These are phyloP conservation scores for Hypomecis atomaria DNA, from an alignment of 2,888 invertebrate genomes.

Conservation along the genomic window DNA sequence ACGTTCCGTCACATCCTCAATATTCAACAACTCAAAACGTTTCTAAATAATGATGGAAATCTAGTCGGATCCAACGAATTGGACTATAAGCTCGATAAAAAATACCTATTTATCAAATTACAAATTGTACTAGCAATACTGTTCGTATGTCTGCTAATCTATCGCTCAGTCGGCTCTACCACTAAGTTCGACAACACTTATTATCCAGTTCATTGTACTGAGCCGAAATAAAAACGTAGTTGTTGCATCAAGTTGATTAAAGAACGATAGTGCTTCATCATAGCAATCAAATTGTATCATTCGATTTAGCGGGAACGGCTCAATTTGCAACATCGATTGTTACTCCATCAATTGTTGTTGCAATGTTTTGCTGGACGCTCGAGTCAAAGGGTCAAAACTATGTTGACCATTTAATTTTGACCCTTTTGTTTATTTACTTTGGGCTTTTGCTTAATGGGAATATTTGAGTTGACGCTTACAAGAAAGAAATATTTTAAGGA, in stretches of 20 bases:
- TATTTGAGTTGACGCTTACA: too few species aligned
- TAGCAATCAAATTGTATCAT: conserved; percentile 21
- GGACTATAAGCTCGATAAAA: too few species aligned
- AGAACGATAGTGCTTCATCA: conserved; percentile 18
- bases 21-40: too few species aligned
- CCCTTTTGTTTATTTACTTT: too few species aligned
- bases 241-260: conserved; percentile 16
- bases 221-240: neutral
- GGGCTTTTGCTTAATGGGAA: too few species aligned
- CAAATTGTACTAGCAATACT: too few species aligned
- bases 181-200: neutral
- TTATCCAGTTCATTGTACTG: neutral
- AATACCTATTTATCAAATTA: too few species aligned
- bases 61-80: too few species aligned
- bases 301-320: conserved; percentile 25
- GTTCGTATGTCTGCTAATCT: too few species aligned
- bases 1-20: too few species aligned
- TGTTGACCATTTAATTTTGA: neutral
- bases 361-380: conserved; percentile 22
- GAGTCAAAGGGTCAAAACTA: conserved; percentile 7
- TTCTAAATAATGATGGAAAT: too few species aligned
- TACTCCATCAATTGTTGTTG: conserved; percentile 24
- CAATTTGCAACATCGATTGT: conserved; percentile 29
- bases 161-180: neutral
- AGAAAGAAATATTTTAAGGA: too few species aligned